phyloP scores from a whole-genome alignment of 2,797 vertebrate genomes.

The Muscicapa comitata region DNA sequence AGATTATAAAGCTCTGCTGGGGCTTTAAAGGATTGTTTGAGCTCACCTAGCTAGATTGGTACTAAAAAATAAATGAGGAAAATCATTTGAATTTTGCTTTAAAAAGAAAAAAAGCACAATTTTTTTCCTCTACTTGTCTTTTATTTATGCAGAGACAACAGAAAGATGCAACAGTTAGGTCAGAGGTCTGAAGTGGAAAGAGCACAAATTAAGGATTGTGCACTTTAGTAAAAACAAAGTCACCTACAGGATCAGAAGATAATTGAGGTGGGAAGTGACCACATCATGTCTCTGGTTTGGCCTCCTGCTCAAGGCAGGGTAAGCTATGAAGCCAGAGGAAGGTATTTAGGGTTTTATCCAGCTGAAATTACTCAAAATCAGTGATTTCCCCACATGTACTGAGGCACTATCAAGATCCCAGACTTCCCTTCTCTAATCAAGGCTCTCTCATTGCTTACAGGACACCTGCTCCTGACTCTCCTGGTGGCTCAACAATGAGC shows the following conservation, averaged over 20 bases:
- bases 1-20: neutral
- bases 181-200: neutral
- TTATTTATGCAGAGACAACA: neutral
- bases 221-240: neutral
- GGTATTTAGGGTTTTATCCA: neutral
- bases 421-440: neutral
- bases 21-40: neutral
- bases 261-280: neutral
- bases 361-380: neutral
- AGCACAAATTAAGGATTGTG: neutral
- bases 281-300: neutral
- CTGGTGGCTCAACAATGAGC: neutral
- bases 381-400: rapidly evolving
- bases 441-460: neutral
- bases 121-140: neutral
- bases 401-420: neutral
- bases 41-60: neutral
- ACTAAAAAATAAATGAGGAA: neutral
- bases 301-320: neutral
- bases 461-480: neutral
- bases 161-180: neutral
- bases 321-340: neutral
- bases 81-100: neutral
- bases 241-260: rapidly evolving
- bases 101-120: neutral